Evolutionary conservation across 2,888 invertebrate species (phyloP).

Genomic region (Drosophila mimetica): DNA sequence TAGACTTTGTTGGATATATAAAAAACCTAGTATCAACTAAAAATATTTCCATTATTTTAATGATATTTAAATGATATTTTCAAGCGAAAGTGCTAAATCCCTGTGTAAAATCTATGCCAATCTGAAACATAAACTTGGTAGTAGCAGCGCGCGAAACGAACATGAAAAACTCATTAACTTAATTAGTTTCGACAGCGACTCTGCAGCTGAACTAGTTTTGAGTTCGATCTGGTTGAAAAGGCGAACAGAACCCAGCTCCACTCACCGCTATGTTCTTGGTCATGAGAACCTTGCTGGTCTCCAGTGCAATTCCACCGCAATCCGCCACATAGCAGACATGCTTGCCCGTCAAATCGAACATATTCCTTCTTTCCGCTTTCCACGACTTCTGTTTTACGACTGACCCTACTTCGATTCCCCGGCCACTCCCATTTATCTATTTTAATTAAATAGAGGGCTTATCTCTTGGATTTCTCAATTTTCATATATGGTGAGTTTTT

Average conservation of each 20-base stretch:
- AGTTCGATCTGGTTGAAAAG: not conserved
- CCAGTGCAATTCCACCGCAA: slow-evolving; percentile 79
- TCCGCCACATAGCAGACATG: slow-evolving; percentile 80
- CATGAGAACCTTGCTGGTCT: slow-evolving; percentile 75
- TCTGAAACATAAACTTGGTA: slow-evolving; percentile 30
- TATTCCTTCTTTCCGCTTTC: slow-evolving; percentile 53
- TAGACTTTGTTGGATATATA: not conserved
- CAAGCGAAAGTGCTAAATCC: slow-evolving; percentile 11
- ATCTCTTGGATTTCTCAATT: slow-evolving; percentile 50
- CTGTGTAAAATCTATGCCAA: not conserved
- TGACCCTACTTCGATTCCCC: slow-evolving; percentile 15
- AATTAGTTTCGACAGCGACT: slow-evolving; percentile 41
- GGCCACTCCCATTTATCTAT: slow-evolving; percentile 24
- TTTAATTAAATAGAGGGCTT: slow-evolving; percentile 62
- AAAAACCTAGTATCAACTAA: not conserved
- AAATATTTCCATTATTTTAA: not conserved
- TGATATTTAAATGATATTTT: too few relatives aligned
- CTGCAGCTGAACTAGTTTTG: slow-evolving; percentile 15
- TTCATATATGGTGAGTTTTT: slow-evolving; percentile 12
- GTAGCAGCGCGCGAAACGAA: slow-evolving; percentile 11
- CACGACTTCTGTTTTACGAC: slow-evolving; percentile 41
- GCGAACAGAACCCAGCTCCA: slow-evolving; percentile 15
- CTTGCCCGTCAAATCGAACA: slow-evolving; percentile 73
- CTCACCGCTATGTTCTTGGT: slow-evolving; percentile 74
- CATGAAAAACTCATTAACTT: slow-evolving; percentile 46